A percentile compares a stretch with the other conserved stretches of the same genome.
Conservation (phyloP, 2,113 vertebrate species). For the Lichenostomus cassidix region DNA sequence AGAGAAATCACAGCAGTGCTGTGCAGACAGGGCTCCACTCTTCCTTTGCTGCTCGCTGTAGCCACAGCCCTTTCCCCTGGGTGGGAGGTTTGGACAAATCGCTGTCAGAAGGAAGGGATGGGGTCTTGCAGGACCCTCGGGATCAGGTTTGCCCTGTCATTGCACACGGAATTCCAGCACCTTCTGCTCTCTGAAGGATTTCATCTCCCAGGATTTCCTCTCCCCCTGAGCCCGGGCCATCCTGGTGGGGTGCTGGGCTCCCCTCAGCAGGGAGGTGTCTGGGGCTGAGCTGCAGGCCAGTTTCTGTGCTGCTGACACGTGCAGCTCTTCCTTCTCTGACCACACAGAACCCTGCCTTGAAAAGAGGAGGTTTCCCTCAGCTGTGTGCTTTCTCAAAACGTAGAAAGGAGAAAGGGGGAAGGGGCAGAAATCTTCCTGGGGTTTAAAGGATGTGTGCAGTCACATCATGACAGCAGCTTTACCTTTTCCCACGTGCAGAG, state of each 20-base stretch:
- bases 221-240: too few species aligned
- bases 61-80: background rate
- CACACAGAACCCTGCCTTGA: background rate
- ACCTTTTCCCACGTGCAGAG: accelerated
- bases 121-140: background rate
- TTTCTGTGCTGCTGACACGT: accelerated
- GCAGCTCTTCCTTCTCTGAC: background rate
- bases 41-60: background rate
- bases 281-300: background rate
- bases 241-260: background rate
- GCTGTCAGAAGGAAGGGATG: too few species aligned
- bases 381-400: background rate
- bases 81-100: background rate
- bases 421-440: background rate
- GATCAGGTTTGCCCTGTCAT: background rate
- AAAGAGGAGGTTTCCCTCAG: background rate
- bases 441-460: accelerated
- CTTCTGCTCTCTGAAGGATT: background rate
- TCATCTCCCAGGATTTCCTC: background rate
- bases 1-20: background rate
- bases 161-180: accelerated
- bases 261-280: accelerated
- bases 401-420: accelerated
- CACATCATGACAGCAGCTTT: accelerated
- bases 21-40: background rate